Evolutionary conservation across 35 echinoderm and acorn worm species (phyloP).

Genomic region (Lytechinus variegatus): DNA sequence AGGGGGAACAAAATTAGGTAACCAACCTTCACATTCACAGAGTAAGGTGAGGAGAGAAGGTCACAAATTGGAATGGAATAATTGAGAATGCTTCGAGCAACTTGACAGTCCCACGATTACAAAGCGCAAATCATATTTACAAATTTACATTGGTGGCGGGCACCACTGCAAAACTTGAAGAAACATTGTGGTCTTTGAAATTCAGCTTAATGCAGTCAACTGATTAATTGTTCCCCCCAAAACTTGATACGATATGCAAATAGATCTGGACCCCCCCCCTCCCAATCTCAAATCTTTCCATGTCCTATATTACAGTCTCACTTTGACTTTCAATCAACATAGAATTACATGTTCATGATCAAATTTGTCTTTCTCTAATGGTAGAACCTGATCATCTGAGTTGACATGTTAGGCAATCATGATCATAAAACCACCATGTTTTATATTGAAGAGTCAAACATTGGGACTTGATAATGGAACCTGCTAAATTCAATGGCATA

Average conservation of each 20-base stretch:
- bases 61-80: slow-evolving; percentile 19
- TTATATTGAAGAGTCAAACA: neutral
- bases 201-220: neutral
- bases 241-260: slow-evolving; percentile 47
- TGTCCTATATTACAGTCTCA: neutral
- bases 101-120: slow-evolving; percentile 4
- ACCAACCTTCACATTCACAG: neutral
- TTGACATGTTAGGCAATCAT: neutral
- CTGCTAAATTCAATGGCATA: no score
- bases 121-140: slow-evolving; percentile 41
- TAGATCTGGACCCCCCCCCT: neutral
- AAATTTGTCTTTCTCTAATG: neutral
- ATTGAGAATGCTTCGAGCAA: neutral
- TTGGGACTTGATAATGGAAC: neutral
- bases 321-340: neutral
- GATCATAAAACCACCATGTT: neutral
- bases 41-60: neutral
- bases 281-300: neutral
- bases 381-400: neutral
- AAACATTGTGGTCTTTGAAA: neutral
- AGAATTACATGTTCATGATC: neutral
- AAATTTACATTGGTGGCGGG: slow-evolving; percentile 16
- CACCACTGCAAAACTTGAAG: neutral
- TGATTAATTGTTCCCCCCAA: neutral
- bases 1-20: neutral